A percentile compares a stretch with the other conserved stretches of the same genome.
phyloP scores from a whole-genome alignment of 2,113 vertebrate species.

The Hymenochirus boettgeri region DNA sequence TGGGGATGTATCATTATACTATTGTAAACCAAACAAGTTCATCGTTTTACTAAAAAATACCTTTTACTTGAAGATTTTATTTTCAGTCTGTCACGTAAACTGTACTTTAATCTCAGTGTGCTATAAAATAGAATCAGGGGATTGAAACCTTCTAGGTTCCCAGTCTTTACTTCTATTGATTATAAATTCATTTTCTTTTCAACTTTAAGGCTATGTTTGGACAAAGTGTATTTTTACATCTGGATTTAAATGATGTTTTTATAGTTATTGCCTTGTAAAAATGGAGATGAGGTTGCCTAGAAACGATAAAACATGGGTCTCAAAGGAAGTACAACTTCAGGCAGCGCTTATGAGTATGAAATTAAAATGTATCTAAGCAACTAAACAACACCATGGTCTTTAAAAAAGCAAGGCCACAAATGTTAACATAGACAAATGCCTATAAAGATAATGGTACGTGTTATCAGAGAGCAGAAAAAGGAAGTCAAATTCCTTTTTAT shows the following conservation, averaged over 20 bases:
- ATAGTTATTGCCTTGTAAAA: conserved; percentile 12
- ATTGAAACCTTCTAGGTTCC: not conserved
- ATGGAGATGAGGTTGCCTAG: conserved; percentile 11
- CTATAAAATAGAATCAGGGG: not conserved
- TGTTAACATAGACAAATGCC: conserved; percentile 14
- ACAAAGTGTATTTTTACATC: not conserved
- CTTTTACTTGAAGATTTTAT: too few species aligned
- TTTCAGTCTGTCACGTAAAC: too few species aligned
- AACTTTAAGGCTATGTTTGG: not conserved
- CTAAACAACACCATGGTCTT: conserved; percentile 10
- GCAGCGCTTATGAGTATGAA: conserved; percentile 12
- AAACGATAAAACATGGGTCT: conserved; percentile 24
- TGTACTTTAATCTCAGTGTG: not conserved
- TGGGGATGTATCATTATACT: too few species aligned
- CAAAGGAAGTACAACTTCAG: conserved; percentile 10
- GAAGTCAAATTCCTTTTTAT: too few species aligned
- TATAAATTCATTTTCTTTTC: not conserved
- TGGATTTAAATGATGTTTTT: conserved; percentile 5
- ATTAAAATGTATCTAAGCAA: conserved; percentile 23
- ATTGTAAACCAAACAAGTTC: too few species aligned
- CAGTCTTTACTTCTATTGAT: not conserved
- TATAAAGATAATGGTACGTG: not conserved
- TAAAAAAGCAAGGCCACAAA: not conserved
- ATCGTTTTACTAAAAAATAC: too few species aligned
- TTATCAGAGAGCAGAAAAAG: too few species aligned